Evolutionary conservation across 2,888 invertebrate species (phyloP).

Genomic region (Zygaena filipendulae): DNA sequence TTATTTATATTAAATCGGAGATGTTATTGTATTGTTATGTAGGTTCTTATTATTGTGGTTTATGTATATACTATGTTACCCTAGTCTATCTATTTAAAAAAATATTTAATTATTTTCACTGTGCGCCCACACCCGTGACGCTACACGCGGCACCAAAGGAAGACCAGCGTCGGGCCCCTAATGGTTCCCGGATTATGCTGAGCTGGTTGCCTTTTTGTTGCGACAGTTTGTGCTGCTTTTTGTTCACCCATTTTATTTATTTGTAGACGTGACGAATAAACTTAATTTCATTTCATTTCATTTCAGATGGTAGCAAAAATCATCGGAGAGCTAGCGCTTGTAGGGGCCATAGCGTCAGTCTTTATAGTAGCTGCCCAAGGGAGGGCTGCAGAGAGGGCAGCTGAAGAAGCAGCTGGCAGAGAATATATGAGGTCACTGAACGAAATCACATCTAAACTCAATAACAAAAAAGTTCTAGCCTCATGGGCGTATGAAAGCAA

Average conservation of each 20-base stretch:
- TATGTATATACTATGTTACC: too few relatives aligned
- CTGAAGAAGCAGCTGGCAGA: constrained; percentile 67
- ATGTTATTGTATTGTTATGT: too few relatives aligned
- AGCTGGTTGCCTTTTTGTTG: too few relatives aligned
- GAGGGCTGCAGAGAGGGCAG: constrained; percentile 52
- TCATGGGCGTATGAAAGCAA: constrained; percentile 81
- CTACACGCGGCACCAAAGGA: too few relatives aligned
- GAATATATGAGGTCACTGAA: constrained; percentile 72
- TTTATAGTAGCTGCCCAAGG: constrained; percentile 59
- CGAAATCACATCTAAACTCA: constrained; percentile 62
- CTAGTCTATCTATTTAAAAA: too few relatives aligned
- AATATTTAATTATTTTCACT: too few relatives aligned
- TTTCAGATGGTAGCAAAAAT: constrained; percentile 53
- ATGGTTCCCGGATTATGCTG: too few relatives aligned
- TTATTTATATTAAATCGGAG: too few relatives aligned
- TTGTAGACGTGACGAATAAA: constrained; percentile 4
- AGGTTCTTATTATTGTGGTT: too few relatives aligned
- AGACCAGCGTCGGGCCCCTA: too few relatives aligned
- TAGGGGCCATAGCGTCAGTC: constrained; percentile 57
- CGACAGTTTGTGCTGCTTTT: too few relatives aligned
- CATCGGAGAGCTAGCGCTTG: constrained; percentile 44
- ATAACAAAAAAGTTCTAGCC: constrained; percentile 68
- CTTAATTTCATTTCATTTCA: constrained; percentile 8
- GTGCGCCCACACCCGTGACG: too few relatives aligned
- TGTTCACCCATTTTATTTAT: constrained; percentile 14